Conservation (phyloP, 92 coral and sea anemone species). For the Porites rus region DNA sequence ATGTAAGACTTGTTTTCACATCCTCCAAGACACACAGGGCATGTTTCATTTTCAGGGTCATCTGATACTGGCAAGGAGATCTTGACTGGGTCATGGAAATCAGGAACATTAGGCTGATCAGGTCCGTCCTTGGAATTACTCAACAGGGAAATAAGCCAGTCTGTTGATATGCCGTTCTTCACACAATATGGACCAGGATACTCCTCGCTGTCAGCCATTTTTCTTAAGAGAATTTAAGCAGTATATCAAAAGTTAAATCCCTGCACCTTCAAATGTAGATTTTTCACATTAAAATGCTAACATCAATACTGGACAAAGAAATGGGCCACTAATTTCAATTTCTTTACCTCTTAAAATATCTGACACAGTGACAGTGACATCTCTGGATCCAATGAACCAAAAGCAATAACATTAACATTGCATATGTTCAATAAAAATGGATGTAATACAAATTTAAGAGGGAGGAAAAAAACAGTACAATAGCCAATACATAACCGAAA, state of each 20-base stretch:
- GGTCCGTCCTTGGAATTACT: constrained; percentile 24
- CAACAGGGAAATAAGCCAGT: constrained; percentile 38
- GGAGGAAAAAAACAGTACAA: background rate
- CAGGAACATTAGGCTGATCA: constrained; percentile 39
- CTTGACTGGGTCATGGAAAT: constrained; percentile 15
- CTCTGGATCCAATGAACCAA: constrained; percentile 1
- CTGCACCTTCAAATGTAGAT: background rate
- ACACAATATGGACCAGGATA: constrained; percentile 33
- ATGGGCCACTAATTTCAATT: constrained; percentile 35
- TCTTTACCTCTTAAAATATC: constrained; percentile 23
- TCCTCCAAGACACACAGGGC: constrained; percentile 47
- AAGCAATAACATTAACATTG: background rate
- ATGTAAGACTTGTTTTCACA: constrained; percentile 38
- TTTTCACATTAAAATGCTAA: constrained; percentile 7
- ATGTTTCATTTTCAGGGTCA: constrained; percentile 30
- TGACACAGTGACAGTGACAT: background rate
- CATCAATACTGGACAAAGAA: constrained; percentile 6
- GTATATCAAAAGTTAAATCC: background rate
- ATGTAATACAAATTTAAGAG: background rate
- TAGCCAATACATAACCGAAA: background rate
- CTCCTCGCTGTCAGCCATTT: constrained; percentile 33
- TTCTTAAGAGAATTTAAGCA: constrained; percentile 16
- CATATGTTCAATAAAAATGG: too few species aligned
- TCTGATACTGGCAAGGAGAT: constrained; percentile 44
- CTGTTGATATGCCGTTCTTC: constrained; percentile 36